Evolutionary conservation across 2,888 invertebrate species (phyloP).

Genomic region (Blomia tropicalis): DNA sequence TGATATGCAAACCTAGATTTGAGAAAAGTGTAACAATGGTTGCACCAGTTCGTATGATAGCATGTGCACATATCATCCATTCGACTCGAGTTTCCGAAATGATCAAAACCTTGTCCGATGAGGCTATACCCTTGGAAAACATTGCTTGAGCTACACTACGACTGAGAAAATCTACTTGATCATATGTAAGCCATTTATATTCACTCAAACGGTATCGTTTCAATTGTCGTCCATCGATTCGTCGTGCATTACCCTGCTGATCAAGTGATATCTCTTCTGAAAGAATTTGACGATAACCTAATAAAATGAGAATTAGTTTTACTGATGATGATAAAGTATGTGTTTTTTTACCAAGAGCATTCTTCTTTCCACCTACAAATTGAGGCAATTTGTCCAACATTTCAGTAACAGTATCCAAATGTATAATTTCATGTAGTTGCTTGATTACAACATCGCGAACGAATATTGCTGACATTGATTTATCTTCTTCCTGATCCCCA

Average conservation of each 20-base stretch:
- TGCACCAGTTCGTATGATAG: slow-evolving; percentile 63
- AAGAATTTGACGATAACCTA: slow-evolving; percentile 23
- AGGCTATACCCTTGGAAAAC: slow-evolving; percentile 55
- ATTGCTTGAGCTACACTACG: slow-evolving; percentile 66
- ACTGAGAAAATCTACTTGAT: slow-evolving; percentile 56
- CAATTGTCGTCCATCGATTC: slow-evolving; percentile 19
- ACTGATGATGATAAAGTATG: neutral
- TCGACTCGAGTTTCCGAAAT: slow-evolving; percentile 95
- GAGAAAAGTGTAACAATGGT: slow-evolving; percentile 23
- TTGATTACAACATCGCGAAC: neutral
- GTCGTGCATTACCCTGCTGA: slow-evolving; percentile 8
- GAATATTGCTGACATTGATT: neutral
- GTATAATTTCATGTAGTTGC: neutral
- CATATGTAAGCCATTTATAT: slow-evolving; percentile 72
- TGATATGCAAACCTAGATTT: slow-evolving; percentile 16
- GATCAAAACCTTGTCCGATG: slow-evolving; percentile 62
- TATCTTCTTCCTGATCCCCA: neutral
- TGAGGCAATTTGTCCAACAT: neutral
- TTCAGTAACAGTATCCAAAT: neutral
- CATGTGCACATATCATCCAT: slow-evolving; percentile 93
- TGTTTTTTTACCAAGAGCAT: neutral
- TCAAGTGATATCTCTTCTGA: slow-evolving; percentile 13
- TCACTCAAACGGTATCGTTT: slow-evolving; percentile 50
- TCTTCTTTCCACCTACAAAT: neutral
- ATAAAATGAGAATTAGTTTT: neutral